Evolutionary conservation across 1,140 invertebrate species (phyloP).

Genomic region (Aricia agestis): DNA sequence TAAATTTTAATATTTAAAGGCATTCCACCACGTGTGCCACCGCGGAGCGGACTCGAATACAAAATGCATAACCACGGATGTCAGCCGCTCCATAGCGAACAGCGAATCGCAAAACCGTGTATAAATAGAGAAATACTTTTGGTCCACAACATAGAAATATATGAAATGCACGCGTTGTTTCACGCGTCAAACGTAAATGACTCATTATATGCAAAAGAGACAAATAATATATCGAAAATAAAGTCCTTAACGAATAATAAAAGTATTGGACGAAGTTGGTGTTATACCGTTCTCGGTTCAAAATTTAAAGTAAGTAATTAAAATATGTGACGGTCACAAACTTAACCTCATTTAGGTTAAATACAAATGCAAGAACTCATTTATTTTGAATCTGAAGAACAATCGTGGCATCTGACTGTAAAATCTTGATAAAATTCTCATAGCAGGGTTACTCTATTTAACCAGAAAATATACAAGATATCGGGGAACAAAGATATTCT

Average conservation of each 20-base stretch:
- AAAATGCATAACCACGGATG: conserved; percentile 14
- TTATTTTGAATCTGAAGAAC: no score
- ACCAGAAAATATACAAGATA: conserved; percentile 16
- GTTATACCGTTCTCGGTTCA: no score
- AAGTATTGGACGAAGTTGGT: no score
- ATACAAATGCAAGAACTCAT: no score
- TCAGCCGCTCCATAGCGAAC: conserved; percentile 4
- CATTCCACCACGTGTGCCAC: not conserved
- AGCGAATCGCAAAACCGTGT: conserved; percentile 5
- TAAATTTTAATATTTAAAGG: conserved; percentile 15
- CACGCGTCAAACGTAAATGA: not conserved
- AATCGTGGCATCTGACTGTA: not conserved
- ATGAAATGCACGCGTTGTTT: not conserved
- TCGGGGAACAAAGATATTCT: conserved; percentile 23
- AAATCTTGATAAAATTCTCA: not conserved
- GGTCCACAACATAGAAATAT: not conserved
- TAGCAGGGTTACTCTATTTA: not conserved
- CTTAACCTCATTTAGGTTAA: no score
- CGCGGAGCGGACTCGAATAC: conserved; percentile 3
- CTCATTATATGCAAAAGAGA: no score
- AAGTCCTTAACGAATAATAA: no score
- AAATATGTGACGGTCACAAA: no score
- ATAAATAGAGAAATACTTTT: conserved; percentile 4
- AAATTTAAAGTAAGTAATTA: no score
- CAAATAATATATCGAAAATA: not conserved